Evolutionary conservation across 2,797 vertebrate species (phyloP).

Genomic region (Orientallactaga sibirica): DNA sequence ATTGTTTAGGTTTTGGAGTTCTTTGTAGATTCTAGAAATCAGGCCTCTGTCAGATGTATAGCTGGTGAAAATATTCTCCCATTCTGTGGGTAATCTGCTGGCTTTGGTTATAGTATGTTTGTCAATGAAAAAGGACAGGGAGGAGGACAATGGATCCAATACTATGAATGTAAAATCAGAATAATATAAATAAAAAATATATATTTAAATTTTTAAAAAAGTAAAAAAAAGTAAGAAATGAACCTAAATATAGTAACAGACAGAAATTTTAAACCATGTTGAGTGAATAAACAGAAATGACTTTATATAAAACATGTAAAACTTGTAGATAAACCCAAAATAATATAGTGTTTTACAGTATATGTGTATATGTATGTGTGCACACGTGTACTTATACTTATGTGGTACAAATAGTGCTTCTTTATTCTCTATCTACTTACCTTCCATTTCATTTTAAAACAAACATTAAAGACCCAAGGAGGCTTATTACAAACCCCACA

Average conservation of each 20-base stretch:
- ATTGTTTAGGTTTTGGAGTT: no score
- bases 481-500: conserved; percentile 13
- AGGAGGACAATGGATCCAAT: no score
- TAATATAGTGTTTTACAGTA: neutral
- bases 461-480: conserved; percentile 50
- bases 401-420: neutral
- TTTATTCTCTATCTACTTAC: neutral
- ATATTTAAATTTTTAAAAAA: no score
- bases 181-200: no score
- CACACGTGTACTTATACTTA: neutral
- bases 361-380: neutral
- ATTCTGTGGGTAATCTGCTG: no score
- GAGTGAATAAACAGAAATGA: neutral
- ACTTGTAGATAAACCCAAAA: neutral
- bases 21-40: no score
- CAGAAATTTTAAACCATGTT: neutral
- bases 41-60: no score
- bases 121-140: no score
- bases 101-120: no score
- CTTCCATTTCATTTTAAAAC: conserved; percentile 16
- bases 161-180: no score
- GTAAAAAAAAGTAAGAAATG: no score
- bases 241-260: conserved; percentile 23
- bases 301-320: conserved; percentile 10
- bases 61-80: no score